These are phyloP conservation scores for Rhimphoctona megacephalus DNA, from an alignment of 2,888 invertebrate genomes.

Conservation along the genomic window DNA sequence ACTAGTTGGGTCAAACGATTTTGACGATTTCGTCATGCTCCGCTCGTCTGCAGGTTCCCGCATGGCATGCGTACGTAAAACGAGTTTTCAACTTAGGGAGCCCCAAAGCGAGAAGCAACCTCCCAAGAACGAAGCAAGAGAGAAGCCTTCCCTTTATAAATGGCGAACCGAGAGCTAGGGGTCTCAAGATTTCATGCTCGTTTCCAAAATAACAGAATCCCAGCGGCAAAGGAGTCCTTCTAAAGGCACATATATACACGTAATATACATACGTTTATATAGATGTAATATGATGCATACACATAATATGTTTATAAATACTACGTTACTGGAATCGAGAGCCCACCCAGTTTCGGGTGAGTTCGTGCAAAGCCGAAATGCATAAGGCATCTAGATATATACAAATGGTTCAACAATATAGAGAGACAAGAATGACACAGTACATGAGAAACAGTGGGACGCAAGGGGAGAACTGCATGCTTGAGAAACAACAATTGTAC, in stretches of 20 bases:
- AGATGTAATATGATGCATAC: constrained; percentile 15
- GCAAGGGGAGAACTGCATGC: constrained; percentile 54
- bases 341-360: neutral
- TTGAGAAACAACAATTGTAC: constrained; percentile 65
- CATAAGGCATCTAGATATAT: constrained; percentile 19
- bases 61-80: constrained; percentile 60
- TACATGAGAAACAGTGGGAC: constrained; percentile 37
- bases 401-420: constrained; percentile 31
- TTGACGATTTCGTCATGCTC: constrained; percentile 53
- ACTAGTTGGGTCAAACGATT: constrained; percentile 46
- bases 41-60: constrained; percentile 60
- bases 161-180: constrained; percentile 36
- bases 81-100: constrained; percentile 10
- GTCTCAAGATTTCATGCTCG: constrained; percentile 56
- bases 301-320: constrained; percentile 34
- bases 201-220: constrained; percentile 49
- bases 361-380: constrained; percentile 29
- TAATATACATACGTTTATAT: constrained; percentile 5
- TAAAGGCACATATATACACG: constrained; percentile 3
- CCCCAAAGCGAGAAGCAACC: constrained; percentile 6
- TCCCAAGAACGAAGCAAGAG: constrained; percentile 25
- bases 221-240: constrained; percentile 26
- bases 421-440: constrained; percentile 13
- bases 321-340: constrained; percentile 42
- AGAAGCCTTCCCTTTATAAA: constrained; percentile 33